These are phyloP conservation scores for Aphis craccivora DNA, from an alignment of 1,140 invertebrate species.

Conservation along the genomic window DNA sequence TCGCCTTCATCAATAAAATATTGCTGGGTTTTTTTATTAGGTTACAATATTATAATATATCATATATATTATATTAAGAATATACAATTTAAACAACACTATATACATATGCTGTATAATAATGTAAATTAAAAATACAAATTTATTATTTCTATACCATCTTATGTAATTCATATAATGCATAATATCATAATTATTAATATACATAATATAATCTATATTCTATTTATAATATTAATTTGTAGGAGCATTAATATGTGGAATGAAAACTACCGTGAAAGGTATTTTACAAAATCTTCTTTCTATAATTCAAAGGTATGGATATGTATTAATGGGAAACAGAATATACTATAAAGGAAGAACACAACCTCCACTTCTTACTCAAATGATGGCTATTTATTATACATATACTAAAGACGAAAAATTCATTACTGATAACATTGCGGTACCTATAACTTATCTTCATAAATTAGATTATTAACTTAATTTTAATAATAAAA, in stretches of 20 bases:
- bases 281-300: constrained; percentile 81
- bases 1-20: too few species aligned
- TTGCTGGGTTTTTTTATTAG: too few species aligned
- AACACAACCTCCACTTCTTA: constrained; percentile 82
- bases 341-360: constrained; percentile 79
- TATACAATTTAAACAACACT: too few species aligned
- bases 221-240: not conserved
- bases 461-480: constrained; percentile 70
- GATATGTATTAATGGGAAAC: constrained; percentile 80
- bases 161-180: too few species aligned
- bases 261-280: constrained; percentile 76
- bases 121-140: too few species aligned
- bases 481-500: not conserved
- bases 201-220: not conserved
- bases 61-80: too few species aligned
- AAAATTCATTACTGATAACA: constrained; percentile 70
- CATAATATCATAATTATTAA: too few species aligned
- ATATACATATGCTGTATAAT: too few species aligned
- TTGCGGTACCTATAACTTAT: constrained; percentile 62
- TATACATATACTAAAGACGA: constrained; percentile 72
- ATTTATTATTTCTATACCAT: too few species aligned
- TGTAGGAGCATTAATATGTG: constrained; percentile 76
- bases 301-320: constrained; percentile 71
- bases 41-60: too few species aligned
- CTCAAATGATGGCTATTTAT: constrained; percentile 79